Conservation (phyloP, 2,113 vertebrate species). For the Xenotilapia flavipinnis region DNA sequence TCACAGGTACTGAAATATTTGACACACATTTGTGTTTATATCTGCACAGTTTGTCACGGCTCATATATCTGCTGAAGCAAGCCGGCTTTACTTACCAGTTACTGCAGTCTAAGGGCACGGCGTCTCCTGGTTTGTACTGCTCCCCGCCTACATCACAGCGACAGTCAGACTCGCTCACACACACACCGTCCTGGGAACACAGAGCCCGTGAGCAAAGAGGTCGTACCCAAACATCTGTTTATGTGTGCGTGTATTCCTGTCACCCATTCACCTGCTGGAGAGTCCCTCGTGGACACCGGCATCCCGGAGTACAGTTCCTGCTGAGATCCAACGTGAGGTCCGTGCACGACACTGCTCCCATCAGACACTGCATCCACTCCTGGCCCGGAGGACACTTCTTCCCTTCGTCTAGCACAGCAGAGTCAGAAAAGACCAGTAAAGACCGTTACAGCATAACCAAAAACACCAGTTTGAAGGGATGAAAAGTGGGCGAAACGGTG, state of each 20-base stretch:
- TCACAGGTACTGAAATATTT: conserved; percentile 73
- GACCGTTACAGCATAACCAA: rapidly evolving
- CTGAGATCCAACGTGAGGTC: conserved; percentile 57
- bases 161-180: conserved; percentile 70
- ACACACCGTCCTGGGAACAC: conserved; percentile 57
- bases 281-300: conserved; percentile 70
- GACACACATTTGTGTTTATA: not conserved
- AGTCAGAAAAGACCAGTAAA: not conserved
- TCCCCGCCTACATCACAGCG: conserved; percentile 70
- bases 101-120: conserved; percentile 72
- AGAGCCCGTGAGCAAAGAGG: not conserved
- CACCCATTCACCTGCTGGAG: conserved; percentile 69
- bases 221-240: not conserved
- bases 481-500: not conserved
- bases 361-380: conserved; percentile 73
- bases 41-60: not conserved
- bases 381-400: conserved; percentile 71
- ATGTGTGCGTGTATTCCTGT: not conserved
- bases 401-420: conserved; percentile 26
- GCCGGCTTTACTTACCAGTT: conserved; percentile 70
- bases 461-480: not conserved
- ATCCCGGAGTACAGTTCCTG: conserved; percentile 75
- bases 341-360: conserved; percentile 68
- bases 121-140: conserved; percentile 65
- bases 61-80: not conserved